Evolutionary conservation across 2,888 invertebrate genomes (phyloP).

Genomic region (Mythimna vitellina): DNA sequence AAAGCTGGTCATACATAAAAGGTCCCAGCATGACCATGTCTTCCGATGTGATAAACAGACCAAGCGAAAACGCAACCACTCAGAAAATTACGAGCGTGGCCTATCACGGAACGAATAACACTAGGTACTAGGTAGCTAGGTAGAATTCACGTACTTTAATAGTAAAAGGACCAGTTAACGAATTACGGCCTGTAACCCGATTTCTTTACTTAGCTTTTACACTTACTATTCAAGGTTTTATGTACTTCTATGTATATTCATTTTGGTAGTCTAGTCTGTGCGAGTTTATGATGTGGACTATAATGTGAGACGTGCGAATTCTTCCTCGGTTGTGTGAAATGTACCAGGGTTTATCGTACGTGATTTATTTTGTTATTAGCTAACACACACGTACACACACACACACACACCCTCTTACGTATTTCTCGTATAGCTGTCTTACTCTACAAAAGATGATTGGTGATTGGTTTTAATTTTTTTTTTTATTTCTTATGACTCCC

Average conservation of each 20-base stretch:
- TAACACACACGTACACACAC: no score
- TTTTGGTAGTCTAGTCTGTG: constrained; percentile 17
- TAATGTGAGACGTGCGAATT: constrained; percentile 34
- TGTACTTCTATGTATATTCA: constrained; percentile 35
- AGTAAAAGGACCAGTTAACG: constrained; percentile 44
- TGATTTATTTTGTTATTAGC: constrained; percentile 14
- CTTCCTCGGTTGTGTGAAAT: constrained; percentile 8
- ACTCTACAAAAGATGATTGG: no score
- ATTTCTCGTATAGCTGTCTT: no score
- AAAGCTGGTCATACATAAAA: not conserved
- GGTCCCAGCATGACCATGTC: constrained; percentile 6
- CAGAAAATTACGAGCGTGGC: constrained; percentile 39
- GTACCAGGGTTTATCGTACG: constrained; percentile 11
- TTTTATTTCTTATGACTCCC: no score
- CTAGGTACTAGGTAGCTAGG: constrained; percentile 10
- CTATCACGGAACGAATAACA: constrained; percentile 18
- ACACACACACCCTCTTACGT: no score
- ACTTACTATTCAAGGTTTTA: constrained; percentile 28
- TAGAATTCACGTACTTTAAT: constrained; percentile 21
- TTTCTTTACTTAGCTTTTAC: constrained; percentile 50
- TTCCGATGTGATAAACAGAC: constrained; percentile 19
- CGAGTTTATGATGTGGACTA: constrained; percentile 36
- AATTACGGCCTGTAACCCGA: constrained; percentile 43
- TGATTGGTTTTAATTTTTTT: no score
- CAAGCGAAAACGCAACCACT: constrained; percentile 21